Conservation (phyloP, 2,888 invertebrate species). For the Catonia carolina region DNA sequence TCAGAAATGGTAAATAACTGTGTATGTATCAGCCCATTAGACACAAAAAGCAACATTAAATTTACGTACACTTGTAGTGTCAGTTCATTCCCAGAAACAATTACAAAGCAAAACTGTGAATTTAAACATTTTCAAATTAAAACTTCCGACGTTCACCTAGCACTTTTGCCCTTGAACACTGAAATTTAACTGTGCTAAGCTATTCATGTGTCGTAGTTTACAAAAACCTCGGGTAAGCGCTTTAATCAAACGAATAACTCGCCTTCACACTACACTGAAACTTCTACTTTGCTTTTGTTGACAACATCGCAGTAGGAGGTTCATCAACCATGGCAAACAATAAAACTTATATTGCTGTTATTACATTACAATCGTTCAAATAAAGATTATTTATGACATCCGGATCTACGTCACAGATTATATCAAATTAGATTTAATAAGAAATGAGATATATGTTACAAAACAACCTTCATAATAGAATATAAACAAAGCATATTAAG, state of each 20-base stretch:
- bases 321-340: too few species aligned
- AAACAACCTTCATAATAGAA: too few species aligned
- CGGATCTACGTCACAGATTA: too few species aligned
- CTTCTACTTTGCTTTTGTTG: too few species aligned
- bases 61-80: not conserved
- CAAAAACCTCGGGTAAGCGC: not conserved
- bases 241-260: not conserved
- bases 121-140: not conserved
- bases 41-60: not conserved
- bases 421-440: too few species aligned
- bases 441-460: too few species aligned
- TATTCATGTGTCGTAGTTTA: slow-evolving; percentile 1
- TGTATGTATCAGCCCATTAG: slow-evolving; percentile 2
- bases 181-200: not conserved
- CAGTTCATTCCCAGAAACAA: not conserved
- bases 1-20: not conserved
- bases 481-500: too few species aligned
- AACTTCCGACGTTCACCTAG: slow-evolving; percentile 4
- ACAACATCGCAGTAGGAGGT: too few species aligned
- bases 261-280: not conserved
- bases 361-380: too few species aligned
- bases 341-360: too few species aligned
- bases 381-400: too few species aligned
- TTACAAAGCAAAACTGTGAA: not conserved
- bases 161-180: slow-evolving; percentile 7